A percentile compares a stretch with the other conserved stretches of the same genome.
These are phyloP conservation scores for Drosophila athabasca DNA, from an alignment of 1,140 invertebrate genomes.

Conservation along the genomic window DNA sequence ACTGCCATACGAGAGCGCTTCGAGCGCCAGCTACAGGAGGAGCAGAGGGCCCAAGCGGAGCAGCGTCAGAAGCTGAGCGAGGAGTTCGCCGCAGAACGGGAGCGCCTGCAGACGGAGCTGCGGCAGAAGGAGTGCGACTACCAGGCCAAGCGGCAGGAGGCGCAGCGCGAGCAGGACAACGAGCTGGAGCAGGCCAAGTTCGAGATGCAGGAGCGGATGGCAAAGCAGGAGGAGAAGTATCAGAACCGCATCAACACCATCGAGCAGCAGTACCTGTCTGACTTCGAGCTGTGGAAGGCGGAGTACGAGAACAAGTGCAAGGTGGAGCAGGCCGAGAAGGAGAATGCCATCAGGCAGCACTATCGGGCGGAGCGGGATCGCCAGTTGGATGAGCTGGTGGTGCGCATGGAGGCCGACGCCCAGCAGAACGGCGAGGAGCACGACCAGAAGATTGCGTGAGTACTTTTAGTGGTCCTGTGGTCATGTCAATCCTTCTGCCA, in stretches of 20 bases:
- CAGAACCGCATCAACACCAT: constrained; percentile 84
- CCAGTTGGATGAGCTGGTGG: constrained; percentile 88
- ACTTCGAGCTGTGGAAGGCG: constrained; percentile 85
- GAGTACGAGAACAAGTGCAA: constrained; percentile 86
- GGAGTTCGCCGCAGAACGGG: constrained; percentile 84
- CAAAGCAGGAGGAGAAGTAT: constrained; percentile 83
- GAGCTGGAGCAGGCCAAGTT: constrained; percentile 83
- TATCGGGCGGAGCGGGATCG: constrained; percentile 87
- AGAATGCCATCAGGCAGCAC: constrained; percentile 86
- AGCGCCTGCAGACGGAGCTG: constrained; percentile 78
- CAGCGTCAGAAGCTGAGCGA: constrained; percentile 84
- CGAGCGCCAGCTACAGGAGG: constrained; percentile 85
- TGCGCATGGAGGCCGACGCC: constrained; percentile 86
- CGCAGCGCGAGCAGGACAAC: constrained; percentile 67
- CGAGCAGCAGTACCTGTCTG: constrained; percentile 86
- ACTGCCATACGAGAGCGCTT: constrained; percentile 84
- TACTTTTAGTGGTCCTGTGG: not conserved
- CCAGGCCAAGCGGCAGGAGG: constrained; percentile 61
- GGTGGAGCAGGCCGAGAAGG: constrained; percentile 85
- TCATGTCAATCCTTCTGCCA: not conserved
- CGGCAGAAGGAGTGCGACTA: constrained; percentile 82
- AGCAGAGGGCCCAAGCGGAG: constrained; percentile 85
- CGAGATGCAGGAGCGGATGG: constrained; percentile 84
- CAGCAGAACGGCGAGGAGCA: constrained; percentile 84
- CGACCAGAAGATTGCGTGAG: constrained; percentile 85